Evolutionary conservation across 2,888 invertebrate species (phyloP), one percentile per base, ranked within the genome.

Genomic region (Sceliomorpha sp.): DNA sequence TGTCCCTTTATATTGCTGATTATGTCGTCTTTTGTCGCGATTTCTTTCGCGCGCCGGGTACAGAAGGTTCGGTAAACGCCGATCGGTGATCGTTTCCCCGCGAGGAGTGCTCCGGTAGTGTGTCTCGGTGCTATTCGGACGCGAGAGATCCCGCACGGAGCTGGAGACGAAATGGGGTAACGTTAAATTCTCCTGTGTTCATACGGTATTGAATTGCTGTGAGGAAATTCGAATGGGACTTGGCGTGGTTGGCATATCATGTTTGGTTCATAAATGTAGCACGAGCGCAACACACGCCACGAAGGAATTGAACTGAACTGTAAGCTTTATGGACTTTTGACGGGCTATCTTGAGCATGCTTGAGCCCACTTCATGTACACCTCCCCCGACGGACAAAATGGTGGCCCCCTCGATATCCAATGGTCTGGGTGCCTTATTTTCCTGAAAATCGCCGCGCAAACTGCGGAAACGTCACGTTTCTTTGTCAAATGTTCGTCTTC

Each of bases 351-450:
- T 79, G 78, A 85, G 84, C 85, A 85, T 83, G 85, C 84, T 82
- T 80, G 81, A 83, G 84, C 82, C 85, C 85, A 83, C 84, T 85
- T 84, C 82, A 86, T 85, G 83, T 83, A 85, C 87, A 86, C 88
- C 88, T 87, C 88, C 89, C 88, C 87, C 86, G 84, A 87, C 84
- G 82, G 82, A 88, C 89, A 89, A 89, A 89, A 89, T 89, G 89
- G 89, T 86, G 88, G 89, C 85, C 87, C 86, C 86, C 82, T 73
- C 74, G 84, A 83, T 82, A 77, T 79, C 82, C 79, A 80, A 81
- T 78, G 80, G 73, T 82, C 81, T 79, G 77, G 77, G 76, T 77
- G 77, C 78, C 79, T 77, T 81, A 80, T 82, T 81, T 80, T 72
- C 60, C 68, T 70, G 66, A 76, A 79, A 79, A 78, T 76, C 66